Evolutionary conservation across 2,888 invertebrate species (phyloP).

Genomic region (Cybosia mesomella): DNA sequence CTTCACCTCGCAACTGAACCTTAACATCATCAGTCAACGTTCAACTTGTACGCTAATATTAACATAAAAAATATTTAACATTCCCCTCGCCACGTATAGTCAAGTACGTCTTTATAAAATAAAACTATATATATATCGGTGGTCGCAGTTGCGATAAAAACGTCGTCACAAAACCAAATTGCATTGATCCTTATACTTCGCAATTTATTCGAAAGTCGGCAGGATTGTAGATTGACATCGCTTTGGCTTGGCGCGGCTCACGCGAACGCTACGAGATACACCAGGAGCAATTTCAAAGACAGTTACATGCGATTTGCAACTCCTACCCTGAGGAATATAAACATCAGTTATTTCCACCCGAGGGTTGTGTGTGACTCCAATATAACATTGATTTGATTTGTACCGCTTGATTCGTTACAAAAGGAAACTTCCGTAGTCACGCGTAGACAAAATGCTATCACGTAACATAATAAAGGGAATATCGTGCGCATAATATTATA

Average conservation of each 20-base stretch:
- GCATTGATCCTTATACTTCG: constrained; percentile 75
- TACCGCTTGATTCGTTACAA: constrained; percentile 31
- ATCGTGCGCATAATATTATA: constrained; percentile 47
- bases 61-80: not conserved
- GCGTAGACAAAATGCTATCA: constrained; percentile 66
- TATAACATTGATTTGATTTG: constrained; percentile 71
- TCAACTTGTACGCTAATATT: not conserved
- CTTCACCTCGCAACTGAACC: not conserved
- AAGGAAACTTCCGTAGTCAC: constrained; percentile 41
- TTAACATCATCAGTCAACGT: not conserved
- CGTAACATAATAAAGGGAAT: constrained; percentile 72
- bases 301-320: constrained; percentile 62
- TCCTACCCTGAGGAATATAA: constrained; percentile 56
- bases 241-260: constrained; percentile 74
- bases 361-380: constrained; percentile 58
- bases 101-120: not conserved
- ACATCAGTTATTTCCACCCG: constrained; percentile 65
- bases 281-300: constrained; percentile 76
- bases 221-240: constrained; percentile 82
- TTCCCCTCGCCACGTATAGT: not conserved
- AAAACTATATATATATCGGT: not conserved
- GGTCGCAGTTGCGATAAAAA: not conserved
- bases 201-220: constrained; percentile 80
- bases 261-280: constrained; percentile 67
- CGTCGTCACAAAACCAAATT: constrained; percentile 51